Percentiles rank a stretch among this genome's conserved stretches.
Evolutionary conservation across 1,140 invertebrate genomes (phyloP).

Genomic region (Drosophila hydei): DNA sequence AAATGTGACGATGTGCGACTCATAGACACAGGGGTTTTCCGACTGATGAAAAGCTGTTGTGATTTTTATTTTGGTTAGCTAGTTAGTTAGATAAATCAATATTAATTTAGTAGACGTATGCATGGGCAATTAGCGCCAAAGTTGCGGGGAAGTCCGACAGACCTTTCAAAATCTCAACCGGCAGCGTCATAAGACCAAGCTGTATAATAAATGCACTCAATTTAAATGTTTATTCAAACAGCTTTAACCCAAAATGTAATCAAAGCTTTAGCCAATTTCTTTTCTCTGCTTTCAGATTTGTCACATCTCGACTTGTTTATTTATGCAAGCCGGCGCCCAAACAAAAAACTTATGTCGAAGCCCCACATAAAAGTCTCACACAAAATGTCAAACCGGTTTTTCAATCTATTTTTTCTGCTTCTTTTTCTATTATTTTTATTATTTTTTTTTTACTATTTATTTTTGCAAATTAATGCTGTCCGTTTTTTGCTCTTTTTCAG

Average conservation of each 20-base stretch:
- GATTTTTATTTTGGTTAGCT: slow-evolving; percentile 30
- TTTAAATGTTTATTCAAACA: slow-evolving; percentile 24
- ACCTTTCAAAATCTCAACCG: slow-evolving; percentile 11
- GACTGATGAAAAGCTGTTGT: slow-evolving; percentile 2
- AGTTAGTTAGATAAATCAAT: slow-evolving; percentile 17
- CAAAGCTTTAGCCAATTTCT: slow-evolving; percentile 34
- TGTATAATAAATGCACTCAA: slow-evolving; percentile 34
- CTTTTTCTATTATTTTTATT: no score
- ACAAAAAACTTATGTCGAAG: slow-evolving; percentile 19
- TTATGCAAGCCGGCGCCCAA: slow-evolving; percentile 31
- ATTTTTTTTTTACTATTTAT: slow-evolving; percentile 38
- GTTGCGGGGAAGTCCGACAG: slow-evolving; percentile 30
- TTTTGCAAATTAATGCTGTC: slow-evolving; percentile 33
- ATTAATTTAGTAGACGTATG: slow-evolving; percentile 9
- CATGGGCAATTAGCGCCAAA: slow-evolving; percentile 23
- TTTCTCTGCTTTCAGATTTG: slow-evolving; percentile 40
- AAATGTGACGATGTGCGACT: slow-evolving; percentile 1
- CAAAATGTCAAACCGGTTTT: slow-evolving; percentile 7
- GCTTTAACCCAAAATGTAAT: slow-evolving; percentile 19
- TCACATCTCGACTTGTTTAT: slow-evolving; percentile 13
- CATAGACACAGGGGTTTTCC: slow-evolving; percentile 31
- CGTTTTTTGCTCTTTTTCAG: slow-evolving; percentile 9
- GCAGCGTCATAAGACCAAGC: slow-evolving; percentile 10
- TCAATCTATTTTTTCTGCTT: not conserved
- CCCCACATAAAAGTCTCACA: slow-evolving; percentile 26